Base-by-base conservation (phyloP, 2,888 invertebrate species). In the Pecten maximus region DNA sequence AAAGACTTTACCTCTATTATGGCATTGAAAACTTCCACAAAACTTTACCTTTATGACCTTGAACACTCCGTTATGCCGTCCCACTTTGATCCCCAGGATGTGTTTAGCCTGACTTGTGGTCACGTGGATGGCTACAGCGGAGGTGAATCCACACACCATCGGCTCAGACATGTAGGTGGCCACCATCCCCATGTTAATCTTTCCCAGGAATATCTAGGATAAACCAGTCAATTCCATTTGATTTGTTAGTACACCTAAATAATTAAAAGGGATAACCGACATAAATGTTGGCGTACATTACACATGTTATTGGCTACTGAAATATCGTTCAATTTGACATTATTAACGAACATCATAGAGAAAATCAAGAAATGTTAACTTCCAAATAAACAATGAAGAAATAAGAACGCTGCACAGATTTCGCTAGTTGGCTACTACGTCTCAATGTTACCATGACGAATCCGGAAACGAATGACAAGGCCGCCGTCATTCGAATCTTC, bases 91-190 rank as follows among this genome's bases (percentile, higher is more conserved):
- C 10, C 97, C 97, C 88, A 97, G 93, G 2, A 97, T 94, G 92
- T 96, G 95, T 93, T 96, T 96, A 96, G 97, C 93, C 96, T 99
- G 99, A 0, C 98, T 98, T 0, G 98, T 97, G 40, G 98, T 97
- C 10, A 99, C 98, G 96, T 98, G 98, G 94, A 98, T 97, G 0
- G 98, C 98, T 2, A 98, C 98, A 0, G 98, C 98, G 0, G 98
- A 98, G 0, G 98, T 98, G 97, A 99, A 98, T 0, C 98, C 98
- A 89, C 98, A 98, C 23, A 99, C 98, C 94, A 99, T 97, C 0
- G 96, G 95, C 88, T 96, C 95, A 0, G 95, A 95, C 92, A 96
- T 94, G 92, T 96, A 96, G 2, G 94, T 95, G 3, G 96, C 95
- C 10, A 96, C 93, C 88, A 96, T 93, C 8, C 96, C 96, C 23